Evolutionary conservation across 1,140 invertebrate genomes (phyloP), one percentile per base, ranked within the genome.

Genomic region (Neodiprion virginianus): DNA sequence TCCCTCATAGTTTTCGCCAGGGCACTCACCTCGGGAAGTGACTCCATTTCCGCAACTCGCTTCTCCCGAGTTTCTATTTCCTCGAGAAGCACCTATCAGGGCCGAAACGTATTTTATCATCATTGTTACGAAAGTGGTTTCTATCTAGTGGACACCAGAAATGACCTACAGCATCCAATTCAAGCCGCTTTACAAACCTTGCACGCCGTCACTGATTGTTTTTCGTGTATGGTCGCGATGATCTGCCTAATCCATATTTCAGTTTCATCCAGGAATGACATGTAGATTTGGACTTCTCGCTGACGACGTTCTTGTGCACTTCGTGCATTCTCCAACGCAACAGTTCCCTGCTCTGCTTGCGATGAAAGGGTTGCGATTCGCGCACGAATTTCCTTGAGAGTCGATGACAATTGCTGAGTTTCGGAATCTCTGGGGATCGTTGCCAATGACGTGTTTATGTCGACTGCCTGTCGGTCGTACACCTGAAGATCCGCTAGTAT

Each of bases 311-410:
- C 87, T 77, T 91, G 90, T 0, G 84, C 84, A 71, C 86, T 87
- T 77, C 89, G 89, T 49, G 91, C 91, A 74, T 86, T 86, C 87
- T 91, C 88, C 72, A 94, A 87, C 72, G 89, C 87, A 71, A 84
- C 81, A 14, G 90, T 86, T 48, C 92, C 91, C 77, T 92, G 89
- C 75, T 92, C 89, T 0, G 92, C 91, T 81, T 93, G 91, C 0
- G 87, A 86, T 67, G 93, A 81, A 28, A 94, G 85, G 47, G 88
- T 90, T 12, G 86, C 82, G 49, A 94, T 91, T 78, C 90, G 84
- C 71, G 85, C 84, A 80, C 87, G 80, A 85, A 91, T 82, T 82
- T 89, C 86, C 77, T 88, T 79, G 76, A 91, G 82, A 85, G 86
- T 84, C 23, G 84, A 80, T 77, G 88, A 77, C 76, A 92, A 83